Evolutionary conservation across 2,888 invertebrate genomes (phyloP).

Genomic region (Petrophora chlorosata): DNA sequence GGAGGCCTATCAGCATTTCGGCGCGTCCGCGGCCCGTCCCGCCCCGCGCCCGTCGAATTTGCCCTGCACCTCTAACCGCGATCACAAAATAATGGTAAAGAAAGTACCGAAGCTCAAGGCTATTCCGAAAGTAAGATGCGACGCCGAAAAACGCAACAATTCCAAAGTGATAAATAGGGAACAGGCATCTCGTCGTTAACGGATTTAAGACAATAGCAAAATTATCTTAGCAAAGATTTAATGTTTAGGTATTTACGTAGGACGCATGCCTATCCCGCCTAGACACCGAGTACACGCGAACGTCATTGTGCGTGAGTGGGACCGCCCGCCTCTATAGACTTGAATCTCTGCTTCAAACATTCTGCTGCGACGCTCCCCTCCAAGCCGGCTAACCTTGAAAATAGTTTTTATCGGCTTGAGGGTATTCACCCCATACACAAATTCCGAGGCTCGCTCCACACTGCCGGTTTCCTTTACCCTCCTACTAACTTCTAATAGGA

Average conservation of each 20-base stretch:
- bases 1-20: constrained; percentile 79
- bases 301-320: background rate
- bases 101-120: background rate
- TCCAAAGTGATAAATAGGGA: background rate
- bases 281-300: background rate
- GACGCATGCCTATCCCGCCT: constrained; percentile 4
- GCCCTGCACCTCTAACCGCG: constrained; percentile 74
- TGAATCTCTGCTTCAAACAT: constrained; percentile 2
- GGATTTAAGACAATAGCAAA: too few species aligned
- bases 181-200: too few species aligned
- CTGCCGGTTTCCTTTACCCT: constrained; percentile 55
- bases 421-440: constrained; percentile 83
- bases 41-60: constrained; percentile 64
- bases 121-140: background rate
- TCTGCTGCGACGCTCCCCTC: constrained; percentile 75
- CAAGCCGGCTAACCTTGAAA: constrained; percentile 80
- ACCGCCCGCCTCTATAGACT: background rate
- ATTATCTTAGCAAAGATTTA: too few species aligned
- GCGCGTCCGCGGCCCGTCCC: constrained; percentile 70
- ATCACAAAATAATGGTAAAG: constrained; percentile 29
- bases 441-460: constrained; percentile 75
- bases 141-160: background rate
- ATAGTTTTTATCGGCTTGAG: constrained; percentile 82
- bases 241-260: too few species aligned
- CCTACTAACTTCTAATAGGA: constrained; percentile 63